Evolutionary conservation across 2,888 invertebrate species (phyloP).

Genomic region (Holacanthella duospinosa): DNA sequence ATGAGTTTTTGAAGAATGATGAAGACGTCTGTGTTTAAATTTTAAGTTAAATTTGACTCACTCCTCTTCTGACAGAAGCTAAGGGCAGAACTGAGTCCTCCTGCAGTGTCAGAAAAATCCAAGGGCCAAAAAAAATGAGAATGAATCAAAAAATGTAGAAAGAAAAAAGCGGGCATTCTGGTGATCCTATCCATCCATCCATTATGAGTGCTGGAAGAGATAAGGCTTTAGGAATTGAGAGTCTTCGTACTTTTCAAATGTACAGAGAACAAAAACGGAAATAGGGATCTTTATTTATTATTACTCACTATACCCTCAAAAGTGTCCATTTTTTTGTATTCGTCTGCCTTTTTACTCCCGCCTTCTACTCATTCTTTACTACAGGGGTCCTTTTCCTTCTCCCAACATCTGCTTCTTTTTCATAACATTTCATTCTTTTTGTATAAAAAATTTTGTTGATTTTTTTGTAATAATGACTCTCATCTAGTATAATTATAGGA

Average conservation of each 20-base stretch:
- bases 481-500: no score
- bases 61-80: background rate
- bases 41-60: background rate
- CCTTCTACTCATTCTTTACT: background rate
- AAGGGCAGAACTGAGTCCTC: background rate
- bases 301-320: background rate
- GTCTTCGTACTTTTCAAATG: no score
- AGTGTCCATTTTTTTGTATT: background rate
- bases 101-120: background rate
- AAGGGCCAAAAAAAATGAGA: background rate
- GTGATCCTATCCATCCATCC: background rate
- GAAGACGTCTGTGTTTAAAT: background rate
- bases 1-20: background rate
- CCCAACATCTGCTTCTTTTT: background rate
- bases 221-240: no score
- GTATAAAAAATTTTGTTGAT: background rate
- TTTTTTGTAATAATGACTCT: no score
- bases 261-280: no score
- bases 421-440: background rate
- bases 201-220: background rate
- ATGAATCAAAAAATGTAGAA: background rate
- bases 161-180: background rate
- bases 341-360: background rate
- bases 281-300: background rate
- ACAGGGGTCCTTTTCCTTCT: background rate